Base-by-base conservation (phyloP, 37 sponge, comb jelly and placozoan genomes). In the Spongilla lacustris region DNA sequence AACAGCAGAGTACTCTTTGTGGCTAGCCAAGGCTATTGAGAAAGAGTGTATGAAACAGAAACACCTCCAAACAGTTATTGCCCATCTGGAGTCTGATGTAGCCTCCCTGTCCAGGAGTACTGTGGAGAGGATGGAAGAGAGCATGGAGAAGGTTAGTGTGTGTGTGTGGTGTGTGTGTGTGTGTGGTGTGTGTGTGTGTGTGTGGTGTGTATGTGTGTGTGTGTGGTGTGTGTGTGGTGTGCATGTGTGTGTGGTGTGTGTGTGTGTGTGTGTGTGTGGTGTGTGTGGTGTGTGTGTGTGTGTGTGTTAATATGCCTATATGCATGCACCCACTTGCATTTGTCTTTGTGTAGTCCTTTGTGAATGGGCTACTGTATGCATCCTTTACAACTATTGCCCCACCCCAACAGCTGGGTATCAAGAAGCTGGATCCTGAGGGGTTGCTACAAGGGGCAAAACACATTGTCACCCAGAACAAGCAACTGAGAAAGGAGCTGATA, bases 41-140 rank as follows among this genome's bases (percentile, higher is more conserved):
- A 90, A 90, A 77, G 90, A 90, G 86, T 85, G 86, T 32, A 66
- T 91, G 91, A 91, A 86, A 68, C 75, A 86, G 74, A 75, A 86
- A 25, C 87, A 91, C 66, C 67, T 91, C 11, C 77, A 82, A 32
- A 75, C 35, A 73, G 91, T 91, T 37, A 82, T 91, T 22, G 71
- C 70, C 12, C 87, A 91, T 30, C 33, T 91, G 67, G 87, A 86
- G 79, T 83, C 83, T 17, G 91, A 91, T 66, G 91, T 91, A n/a
- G 23, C 77, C 30, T 49, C 14, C 66, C 68, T 91, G 30, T 71
- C 91, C 41, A 33, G 31, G 41, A 83, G 81, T 31, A 91, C 91
- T n/a, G 71, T 91, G 11, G 50, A 71, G 26, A 78, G 38, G 49
- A 91, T 91, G 91, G 50, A 91, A 32, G 32, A 86, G 31, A 86